Evolutionary conservation across 2,888 invertebrate genomes (phyloP), one percentile per base, ranked within the genome.

Genomic region (Biston stratarius): DNA sequence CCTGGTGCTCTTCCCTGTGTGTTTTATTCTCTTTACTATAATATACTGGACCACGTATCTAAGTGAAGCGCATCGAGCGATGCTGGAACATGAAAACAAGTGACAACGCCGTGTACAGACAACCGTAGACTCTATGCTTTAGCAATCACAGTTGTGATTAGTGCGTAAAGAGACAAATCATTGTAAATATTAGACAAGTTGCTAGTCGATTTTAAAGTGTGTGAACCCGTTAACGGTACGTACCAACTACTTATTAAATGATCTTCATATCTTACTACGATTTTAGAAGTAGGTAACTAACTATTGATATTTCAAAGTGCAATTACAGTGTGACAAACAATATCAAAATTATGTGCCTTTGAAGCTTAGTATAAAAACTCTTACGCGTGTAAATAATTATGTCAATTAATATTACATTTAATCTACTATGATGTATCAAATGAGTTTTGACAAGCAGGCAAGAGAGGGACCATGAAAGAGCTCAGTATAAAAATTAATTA

Each of bases 1-100:
- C 8, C 91, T 95, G n/a, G 94, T 95, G 71, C 70, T 95, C 49
- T 95, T 95, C 81, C 95, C 95, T 0, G 69, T 95, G 67, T 94
- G 95, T 81, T 95, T 95, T 85, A 72, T 94, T 44, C 88, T 95
- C 5, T 95, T 95, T 79, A 90, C 95, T 51, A 83, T 94, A 68
- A 94, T 94, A 69, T 95, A 95, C 82, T 95, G 95, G 95, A 94
- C 95, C 72, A 94, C 95, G 65, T 95, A 95, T 83, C 89, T 95
- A 65, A 95, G 91, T 84, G 95, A 95, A 80, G 95, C 95, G 40
- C 84, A 91, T 74, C 83, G 85, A 66, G 85, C 83, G 69, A 80
- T 82, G 78, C 81, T 51, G 38, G 12, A 58, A 44, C 49, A 65
- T 38, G 64, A 60, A 48, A 24, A 77, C 72, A 81, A 84, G 77